A percentile compares a stretch with the other conserved stretches of the same genome.
Conservation (phyloP, 2,113 vertebrate species). For the Anguilla japonica region DNA sequence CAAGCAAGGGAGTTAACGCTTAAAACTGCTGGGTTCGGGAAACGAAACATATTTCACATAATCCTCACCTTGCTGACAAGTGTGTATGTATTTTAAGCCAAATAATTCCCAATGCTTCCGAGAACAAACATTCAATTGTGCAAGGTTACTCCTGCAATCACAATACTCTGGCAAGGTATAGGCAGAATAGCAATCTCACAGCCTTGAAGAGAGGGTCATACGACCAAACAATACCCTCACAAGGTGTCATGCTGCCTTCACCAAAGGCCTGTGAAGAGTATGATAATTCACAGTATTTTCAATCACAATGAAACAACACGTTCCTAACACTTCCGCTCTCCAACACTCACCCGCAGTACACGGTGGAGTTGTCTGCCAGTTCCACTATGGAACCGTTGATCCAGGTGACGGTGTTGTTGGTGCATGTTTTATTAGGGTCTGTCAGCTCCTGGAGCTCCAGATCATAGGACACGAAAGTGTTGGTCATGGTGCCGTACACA, state of each 20-base stretch:
- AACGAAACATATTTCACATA: too few species aligned
- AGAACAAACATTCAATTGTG: too few species aligned
- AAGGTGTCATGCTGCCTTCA: background rate
- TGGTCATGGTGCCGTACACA: conserved; percentile 68
- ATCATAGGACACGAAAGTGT: conserved; percentile 72
- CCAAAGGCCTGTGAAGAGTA: background rate
- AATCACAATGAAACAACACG: background rate
- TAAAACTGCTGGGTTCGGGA: too few species aligned
- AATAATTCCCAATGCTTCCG: too few species aligned
- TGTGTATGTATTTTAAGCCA: too few species aligned
- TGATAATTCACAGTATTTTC: background rate
- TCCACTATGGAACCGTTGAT: conserved; percentile 61
- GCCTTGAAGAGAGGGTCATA: too few species aligned
- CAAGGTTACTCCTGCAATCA: background rate
- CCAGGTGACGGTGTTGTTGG: conserved; percentile 65
- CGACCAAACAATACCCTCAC: too few species aligned
- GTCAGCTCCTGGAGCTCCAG: conserved; percentile 58
- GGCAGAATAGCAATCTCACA: too few species aligned
- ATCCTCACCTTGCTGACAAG: too few species aligned
- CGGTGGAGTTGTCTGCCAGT: conserved; percentile 51
- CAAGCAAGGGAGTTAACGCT: too few species aligned
- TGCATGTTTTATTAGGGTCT: conserved; percentile 65
- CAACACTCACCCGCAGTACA: conserved; percentile 65
- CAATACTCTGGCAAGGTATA: background rate
- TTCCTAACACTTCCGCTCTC: background rate